Conservation (phyloP, 2,113 vertebrate species). For the Hipposideros armiger region DNA sequence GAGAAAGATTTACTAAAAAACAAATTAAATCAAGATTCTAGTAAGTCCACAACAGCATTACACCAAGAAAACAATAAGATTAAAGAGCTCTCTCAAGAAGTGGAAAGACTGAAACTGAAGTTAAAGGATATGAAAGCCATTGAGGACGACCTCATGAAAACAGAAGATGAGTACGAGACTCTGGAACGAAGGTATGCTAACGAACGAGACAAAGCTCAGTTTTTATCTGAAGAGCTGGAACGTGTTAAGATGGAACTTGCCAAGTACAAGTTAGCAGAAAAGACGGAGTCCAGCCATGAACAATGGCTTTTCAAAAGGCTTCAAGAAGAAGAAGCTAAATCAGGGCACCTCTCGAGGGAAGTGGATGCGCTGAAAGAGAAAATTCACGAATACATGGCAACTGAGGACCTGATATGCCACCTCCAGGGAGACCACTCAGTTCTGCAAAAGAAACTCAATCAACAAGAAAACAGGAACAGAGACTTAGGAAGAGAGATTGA, state of each 20-base stretch:
- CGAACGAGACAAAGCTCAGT: constrained; percentile 93
- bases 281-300: constrained; percentile 95
- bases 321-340: constrained; percentile 96
- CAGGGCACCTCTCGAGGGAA: constrained; percentile 94
- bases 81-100: constrained; percentile 96
- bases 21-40: constrained; percentile 93
- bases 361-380: constrained; percentile 97
- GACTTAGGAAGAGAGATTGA: constrained; percentile 97
- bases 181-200: constrained; percentile 93
- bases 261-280: constrained; percentile 95
- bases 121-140: constrained; percentile 96
- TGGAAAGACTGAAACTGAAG: constrained; percentile 94
- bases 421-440: constrained; percentile 93
- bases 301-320: constrained; percentile 94
- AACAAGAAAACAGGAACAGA: constrained; percentile 96
- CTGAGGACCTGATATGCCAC: constrained; percentile 94
- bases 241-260: constrained; percentile 93
- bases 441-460: constrained; percentile 95
- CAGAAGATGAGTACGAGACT: constrained; percentile 94
- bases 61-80: constrained; percentile 98
- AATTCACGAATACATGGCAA: constrained; percentile 96
- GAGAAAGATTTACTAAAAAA: constrained; percentile 95
- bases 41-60: constrained; percentile 89
- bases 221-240: constrained; percentile 94
- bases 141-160: constrained; percentile 95